A percentile compares a stretch with the other conserved stretches of the same genome.
phyloP scores from a whole-genome alignment of 2,113 vertebrate genomes.

The Neogobius melanostomus region DNA sequence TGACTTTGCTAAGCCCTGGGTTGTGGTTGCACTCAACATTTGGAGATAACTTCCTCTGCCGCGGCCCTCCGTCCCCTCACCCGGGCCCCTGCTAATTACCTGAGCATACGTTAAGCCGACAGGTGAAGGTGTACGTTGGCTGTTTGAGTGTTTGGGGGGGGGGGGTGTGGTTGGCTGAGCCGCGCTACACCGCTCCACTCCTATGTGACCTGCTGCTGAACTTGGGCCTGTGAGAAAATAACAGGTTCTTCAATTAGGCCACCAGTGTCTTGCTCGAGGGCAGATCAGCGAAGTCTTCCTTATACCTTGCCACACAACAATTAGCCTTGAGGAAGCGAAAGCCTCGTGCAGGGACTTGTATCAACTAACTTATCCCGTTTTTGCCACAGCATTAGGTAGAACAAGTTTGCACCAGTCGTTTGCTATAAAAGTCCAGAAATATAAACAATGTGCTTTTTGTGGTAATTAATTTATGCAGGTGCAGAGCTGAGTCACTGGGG shows the following conservation, averaged over 20 bases:
- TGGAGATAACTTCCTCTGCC: constrained; percentile 70
- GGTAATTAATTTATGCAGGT: constrained; percentile 26
- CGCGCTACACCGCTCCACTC: constrained; percentile 46
- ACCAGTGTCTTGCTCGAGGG: constrained; percentile 54
- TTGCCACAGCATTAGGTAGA: constrained; percentile 32
- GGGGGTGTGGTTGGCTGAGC: background rate
- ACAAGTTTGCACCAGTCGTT: constrained; percentile 42
- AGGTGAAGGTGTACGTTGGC: constrained; percentile 57
- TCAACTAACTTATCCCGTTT: constrained; percentile 32
- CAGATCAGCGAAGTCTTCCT: constrained; percentile 61
- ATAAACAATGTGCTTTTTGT: constrained; percentile 3
- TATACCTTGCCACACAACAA: constrained; percentile 67
- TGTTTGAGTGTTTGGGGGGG: constrained; percentile 38
- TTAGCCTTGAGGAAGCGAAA: constrained; percentile 58
- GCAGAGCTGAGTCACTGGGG: constrained; percentile 20
- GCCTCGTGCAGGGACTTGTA: constrained; percentile 63
- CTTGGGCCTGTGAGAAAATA: constrained; percentile 72
- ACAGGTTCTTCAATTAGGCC: constrained; percentile 69
- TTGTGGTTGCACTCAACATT: constrained; percentile 58
- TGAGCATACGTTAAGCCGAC: constrained; percentile 65
- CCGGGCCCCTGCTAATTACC: constrained; percentile 43
- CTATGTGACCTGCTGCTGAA: constrained; percentile 72
- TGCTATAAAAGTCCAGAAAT: constrained; percentile 35
- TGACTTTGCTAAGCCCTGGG: constrained; percentile 55
- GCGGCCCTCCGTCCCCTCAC: constrained; percentile 43